These are phyloP conservation scores for Eremophila alpestris DNA, from an alignment of 2,797 vertebrate species.

Conservation along the genomic window DNA sequence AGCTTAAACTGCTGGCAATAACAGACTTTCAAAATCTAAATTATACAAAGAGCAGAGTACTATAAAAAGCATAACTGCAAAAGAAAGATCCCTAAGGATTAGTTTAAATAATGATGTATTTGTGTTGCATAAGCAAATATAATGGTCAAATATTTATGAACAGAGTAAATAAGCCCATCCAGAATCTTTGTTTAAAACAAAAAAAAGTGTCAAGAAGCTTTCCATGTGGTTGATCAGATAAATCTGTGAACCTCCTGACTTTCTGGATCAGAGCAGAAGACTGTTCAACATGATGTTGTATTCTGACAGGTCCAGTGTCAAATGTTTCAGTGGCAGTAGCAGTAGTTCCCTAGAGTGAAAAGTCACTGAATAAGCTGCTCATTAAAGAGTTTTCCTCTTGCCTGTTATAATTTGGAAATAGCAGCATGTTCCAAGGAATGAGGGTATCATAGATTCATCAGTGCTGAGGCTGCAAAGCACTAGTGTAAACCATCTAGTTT, in stretches of 20 bases:
- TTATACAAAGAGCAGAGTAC: neutral
- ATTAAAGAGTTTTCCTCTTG: neutral
- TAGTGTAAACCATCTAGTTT: neutral
- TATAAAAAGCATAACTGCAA: neutral
- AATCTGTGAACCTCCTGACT: neutral
- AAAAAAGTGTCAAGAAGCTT: neutral
- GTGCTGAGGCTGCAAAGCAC: neutral
- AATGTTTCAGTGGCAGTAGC: neutral
- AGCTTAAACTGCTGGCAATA: neutral
- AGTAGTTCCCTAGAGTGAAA: neutral
- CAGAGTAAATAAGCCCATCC: neutral
- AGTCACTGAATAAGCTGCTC: neutral
- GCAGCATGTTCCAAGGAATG: neutral
- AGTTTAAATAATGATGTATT: slow-evolving; percentile 26
- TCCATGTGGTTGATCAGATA: neutral
- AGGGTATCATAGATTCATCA: neutral
- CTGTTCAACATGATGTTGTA: neutral
- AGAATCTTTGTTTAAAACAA: neutral
- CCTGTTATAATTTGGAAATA: neutral
- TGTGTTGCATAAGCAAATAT: slow-evolving; percentile 9
- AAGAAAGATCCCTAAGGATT: neutral
- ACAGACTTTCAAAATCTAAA: neutral
- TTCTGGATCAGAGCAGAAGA: neutral
- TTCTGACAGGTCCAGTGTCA: neutral
- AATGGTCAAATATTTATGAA: slow-evolving; percentile 34